Percentiles rank a stretch among this genome's conserved stretches.
phyloP scores from a whole-genome alignment of 2,113 vertebrate species.

The Nesoenas mayeri region DNA sequence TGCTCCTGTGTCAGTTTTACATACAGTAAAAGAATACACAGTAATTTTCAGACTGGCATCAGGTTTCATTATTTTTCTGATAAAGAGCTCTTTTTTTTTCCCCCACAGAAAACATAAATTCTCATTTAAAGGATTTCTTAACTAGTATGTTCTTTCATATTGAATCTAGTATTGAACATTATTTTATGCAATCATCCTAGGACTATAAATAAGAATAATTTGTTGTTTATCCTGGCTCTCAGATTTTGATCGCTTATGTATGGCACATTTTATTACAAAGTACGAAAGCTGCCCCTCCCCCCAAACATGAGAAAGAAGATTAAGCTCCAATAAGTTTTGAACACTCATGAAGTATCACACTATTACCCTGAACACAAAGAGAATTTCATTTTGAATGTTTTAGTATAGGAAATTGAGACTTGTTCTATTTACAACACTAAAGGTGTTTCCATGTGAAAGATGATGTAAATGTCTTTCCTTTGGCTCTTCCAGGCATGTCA shows the following conservation, averaged over 20 bases:
- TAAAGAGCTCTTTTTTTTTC: neutral
- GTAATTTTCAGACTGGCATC: neutral
- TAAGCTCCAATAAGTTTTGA: neutral
- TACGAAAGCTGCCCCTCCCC: neutral
- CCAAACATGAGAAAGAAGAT: neutral
- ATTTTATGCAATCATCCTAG: neutral
- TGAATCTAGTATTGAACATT: neutral
- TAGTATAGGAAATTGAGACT: neutral
- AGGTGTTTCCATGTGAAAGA: neutral
- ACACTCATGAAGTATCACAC: neutral
- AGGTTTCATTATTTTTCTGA: neutral
- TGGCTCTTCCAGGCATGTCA: accelerated
- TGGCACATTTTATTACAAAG: neutral
- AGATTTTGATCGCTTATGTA: neutral
- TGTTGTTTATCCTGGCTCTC: neutral
- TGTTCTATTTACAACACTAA: neutral
- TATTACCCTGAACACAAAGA: neutral
- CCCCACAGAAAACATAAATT: neutral
- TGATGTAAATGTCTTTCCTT: neutral
- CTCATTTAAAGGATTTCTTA: neutral
- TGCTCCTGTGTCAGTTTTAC: neutral
- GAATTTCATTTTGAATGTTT: neutral
- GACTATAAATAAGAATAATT: neutral
- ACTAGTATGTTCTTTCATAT: neutral
- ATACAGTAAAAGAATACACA: neutral